These are phyloP conservation scores for Achlya flavicornis DNA, from an alignment of 2,888 invertebrate species.

Conservation along the genomic window DNA sequence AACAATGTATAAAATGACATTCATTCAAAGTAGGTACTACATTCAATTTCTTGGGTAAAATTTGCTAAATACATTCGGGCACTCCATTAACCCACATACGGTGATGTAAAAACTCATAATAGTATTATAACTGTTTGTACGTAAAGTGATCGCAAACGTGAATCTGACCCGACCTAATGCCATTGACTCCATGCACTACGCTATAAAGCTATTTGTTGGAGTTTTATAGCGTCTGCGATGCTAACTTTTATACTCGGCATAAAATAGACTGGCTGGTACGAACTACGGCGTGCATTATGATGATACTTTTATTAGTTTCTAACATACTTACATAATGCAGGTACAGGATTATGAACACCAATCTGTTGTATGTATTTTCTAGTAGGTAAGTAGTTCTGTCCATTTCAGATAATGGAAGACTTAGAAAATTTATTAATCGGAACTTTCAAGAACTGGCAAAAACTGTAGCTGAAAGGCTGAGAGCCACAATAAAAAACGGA, in stretches of 20 bases:
- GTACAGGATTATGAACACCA: neutral
- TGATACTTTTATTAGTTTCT: neutral
- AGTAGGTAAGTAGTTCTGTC: neutral
- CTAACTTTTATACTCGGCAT: conserved; percentile 18
- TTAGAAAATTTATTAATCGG: too few species aligned
- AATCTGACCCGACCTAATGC: conserved; percentile 28
- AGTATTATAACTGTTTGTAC: neutral
- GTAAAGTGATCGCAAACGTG: conserved; percentile 15
- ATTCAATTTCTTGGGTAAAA: neutral
- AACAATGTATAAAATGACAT: neutral
- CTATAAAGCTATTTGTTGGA: conserved; percentile 27
- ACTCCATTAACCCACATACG: neutral
- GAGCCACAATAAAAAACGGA: too few species aligned
- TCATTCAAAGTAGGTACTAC: neutral
- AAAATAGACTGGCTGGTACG: conserved; percentile 3
- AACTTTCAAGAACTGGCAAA: too few species aligned
- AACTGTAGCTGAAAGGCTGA: too few species aligned
- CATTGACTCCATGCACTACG: conserved; percentile 32
- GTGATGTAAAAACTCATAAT: neutral
- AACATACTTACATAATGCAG: conserved; percentile 3
- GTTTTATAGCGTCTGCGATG: conserved; percentile 32
- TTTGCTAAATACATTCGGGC: neutral
- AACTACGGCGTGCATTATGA: neutral
- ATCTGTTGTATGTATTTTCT: neutral
- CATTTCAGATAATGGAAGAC: neutral